These are phyloP conservation scores for Thumatha senex DNA, from an alignment of 2,888 invertebrate genomes.

Conservation along the genomic window DNA sequence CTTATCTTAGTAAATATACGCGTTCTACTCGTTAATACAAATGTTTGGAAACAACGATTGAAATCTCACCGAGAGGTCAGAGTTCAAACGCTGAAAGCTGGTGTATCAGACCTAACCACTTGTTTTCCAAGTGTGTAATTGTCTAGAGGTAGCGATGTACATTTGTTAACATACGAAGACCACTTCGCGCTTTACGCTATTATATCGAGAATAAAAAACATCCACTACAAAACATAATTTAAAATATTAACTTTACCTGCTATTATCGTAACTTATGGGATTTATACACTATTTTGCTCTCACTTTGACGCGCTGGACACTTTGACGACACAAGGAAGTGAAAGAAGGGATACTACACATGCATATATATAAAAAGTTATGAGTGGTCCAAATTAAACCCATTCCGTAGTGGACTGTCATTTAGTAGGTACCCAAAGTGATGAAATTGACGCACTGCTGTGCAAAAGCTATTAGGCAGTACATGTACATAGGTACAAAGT, in stretches of 20 bases:
- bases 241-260: conserved; percentile 58
- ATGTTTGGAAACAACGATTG: conserved; percentile 37
- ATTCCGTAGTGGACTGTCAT: not conserved
- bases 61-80: not conserved
- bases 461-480: too few relatives aligned
- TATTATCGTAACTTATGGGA: conserved; percentile 43
- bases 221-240: conserved; percentile 76
- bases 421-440: too few relatives aligned
- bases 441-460: too few relatives aligned
- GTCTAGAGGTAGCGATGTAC: conserved; percentile 14
- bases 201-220: conserved; percentile 62
- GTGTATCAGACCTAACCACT: not conserved
- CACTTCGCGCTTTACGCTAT: conserved; percentile 44
- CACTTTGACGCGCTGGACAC: conserved; percentile 60
- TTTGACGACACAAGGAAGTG: conserved; percentile 38
- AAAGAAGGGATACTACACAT: conserved; percentile 15
- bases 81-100: not conserved
- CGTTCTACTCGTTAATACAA: conserved; percentile 66
- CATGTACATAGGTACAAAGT: conserved; percentile 17
- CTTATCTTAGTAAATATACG: conserved; percentile 61
- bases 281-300: conserved; percentile 55
- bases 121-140: not conserved
- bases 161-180: conserved; percentile 38
- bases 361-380: conserved; percentile 6
- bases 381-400: not conserved